phyloP scores from a whole-genome alignment of 2,888 invertebrate species.

The Coelopa pilipes region DNA sequence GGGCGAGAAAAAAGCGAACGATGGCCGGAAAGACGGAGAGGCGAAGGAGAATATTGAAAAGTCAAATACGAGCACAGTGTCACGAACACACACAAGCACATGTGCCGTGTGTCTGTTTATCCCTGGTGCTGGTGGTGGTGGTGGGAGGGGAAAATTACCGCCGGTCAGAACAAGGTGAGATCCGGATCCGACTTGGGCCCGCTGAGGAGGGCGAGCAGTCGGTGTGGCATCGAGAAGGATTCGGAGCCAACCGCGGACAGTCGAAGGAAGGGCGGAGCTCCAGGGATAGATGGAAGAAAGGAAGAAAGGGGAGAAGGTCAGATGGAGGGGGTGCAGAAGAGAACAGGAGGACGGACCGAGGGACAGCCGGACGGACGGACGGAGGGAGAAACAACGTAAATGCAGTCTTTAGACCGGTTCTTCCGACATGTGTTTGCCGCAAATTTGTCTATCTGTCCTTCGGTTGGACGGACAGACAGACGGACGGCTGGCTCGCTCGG shows the following conservation, averaged over 20 bases:
- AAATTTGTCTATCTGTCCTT: conserved; percentile 29
- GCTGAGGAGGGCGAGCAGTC: background rate
- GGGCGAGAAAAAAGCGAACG: background rate
- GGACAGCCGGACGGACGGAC: too few species aligned
- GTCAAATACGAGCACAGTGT: background rate
- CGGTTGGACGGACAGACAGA: background rate
- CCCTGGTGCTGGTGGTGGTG: too few species aligned
- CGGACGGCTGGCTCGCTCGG: background rate
- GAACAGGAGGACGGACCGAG: background rate
- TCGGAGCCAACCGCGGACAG: too few species aligned
- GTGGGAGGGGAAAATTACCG: too few species aligned
- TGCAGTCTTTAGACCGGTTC: conserved; percentile 29
- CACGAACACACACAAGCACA: too few species aligned
- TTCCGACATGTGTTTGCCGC: conserved; percentile 32
- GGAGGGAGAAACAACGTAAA: conserved; percentile 1
- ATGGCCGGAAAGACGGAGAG: background rate
- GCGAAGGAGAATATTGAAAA: background rate
- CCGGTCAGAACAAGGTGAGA: background rate
- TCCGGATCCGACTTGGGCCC: background rate
- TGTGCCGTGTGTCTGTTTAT: too few species aligned
- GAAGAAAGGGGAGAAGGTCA: background rate
- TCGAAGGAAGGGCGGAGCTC: too few species aligned
- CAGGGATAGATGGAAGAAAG: too few species aligned
- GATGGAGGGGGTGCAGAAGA: background rate
- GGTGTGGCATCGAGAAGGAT: background rate